Evolutionary conservation across 2,797 vertebrate species (phyloP), one percentile per base, ranked within the genome.

Genomic region (Todus mexicanus): DNA sequence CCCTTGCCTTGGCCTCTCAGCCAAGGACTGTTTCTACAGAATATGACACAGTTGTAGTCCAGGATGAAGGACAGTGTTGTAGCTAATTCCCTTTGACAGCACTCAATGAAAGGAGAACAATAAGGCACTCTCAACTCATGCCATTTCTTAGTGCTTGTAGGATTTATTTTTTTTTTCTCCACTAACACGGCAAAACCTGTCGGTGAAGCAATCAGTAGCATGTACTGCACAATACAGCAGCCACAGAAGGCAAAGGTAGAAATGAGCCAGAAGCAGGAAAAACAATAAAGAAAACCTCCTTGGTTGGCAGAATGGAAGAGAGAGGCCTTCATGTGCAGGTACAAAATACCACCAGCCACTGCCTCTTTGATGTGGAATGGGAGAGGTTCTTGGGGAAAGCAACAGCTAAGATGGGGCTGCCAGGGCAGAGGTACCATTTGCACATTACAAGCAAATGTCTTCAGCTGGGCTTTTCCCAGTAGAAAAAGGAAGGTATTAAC

Each of bases 371-470:
- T 87, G 89, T 89, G 92, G 73, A 73, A 61, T 78, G 48, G 71
- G 89, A 96, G 79, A 95, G 64, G 76, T 72, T 87, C 87, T 54
- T 81, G 38, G 25, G 79, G 72, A 88, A 91, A 86, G 79, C 42
- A 66, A 84, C 70, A 87, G 35, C 76, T 92, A 73, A 88, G 53
- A 47, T 27, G 35, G 40, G 17, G 83, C 70, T 92, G 69, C 72
- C 51, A 75, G 43, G 54, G 56, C 78, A 94, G 66, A 84, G 61
- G 50, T 35, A 61, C 27, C 69, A 85, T 72, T 53, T 83, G 56
- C 60, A 75, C 38, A 29, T 78, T 84, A 31, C 22, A 68, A 64
- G 40, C 42, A 82, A 83, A 82, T 17, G 18, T 16, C 76, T 85
- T 87, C 59, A 68, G 20, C 54, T 72, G 48, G 14, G 19, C 14